Conservation (phyloP, 1,140 invertebrate species). For the Lordiphosa clarofinis region DNA sequence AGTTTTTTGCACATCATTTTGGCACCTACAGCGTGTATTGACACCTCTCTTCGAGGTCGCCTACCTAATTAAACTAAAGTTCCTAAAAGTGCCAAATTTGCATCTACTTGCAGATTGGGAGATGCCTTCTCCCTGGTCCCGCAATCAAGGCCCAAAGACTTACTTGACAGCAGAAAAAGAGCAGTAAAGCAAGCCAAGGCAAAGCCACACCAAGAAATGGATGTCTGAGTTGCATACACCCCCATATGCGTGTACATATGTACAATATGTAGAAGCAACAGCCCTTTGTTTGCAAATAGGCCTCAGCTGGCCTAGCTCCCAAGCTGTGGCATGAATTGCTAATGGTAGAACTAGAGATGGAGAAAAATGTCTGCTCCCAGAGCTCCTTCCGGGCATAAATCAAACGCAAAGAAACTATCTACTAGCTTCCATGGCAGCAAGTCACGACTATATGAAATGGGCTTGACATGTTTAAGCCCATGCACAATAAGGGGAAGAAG, state of each 20-base stretch:
- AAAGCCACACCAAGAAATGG: not conserved
- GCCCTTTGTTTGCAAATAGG: constrained; percentile 33
- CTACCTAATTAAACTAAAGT: too few relatives aligned
- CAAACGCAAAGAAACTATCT: constrained; percentile 9
- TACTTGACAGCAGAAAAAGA: too few relatives aligned
- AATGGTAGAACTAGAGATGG: not conserved
- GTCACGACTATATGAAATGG: constrained; percentile 32
- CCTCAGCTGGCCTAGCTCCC: constrained; percentile 10
- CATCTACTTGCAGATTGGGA: too few relatives aligned
- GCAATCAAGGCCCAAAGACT: too few relatives aligned
- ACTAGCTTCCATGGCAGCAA: constrained; percentile 18
- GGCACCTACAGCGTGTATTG: too few relatives aligned
- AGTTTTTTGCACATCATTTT: too few relatives aligned
- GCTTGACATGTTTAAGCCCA: constrained; percentile 32
- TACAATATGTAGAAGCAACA: constrained; percentile 29
- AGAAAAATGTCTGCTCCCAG: constrained; percentile 1
- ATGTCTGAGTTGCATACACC: constrained; percentile 5
- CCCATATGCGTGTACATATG: too few relatives aligned
- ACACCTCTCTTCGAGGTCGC: too few relatives aligned
- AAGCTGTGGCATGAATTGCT: constrained; percentile 9
- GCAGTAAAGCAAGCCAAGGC: too few relatives aligned
- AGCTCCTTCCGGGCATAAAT: not conserved
- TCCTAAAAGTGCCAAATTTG: too few relatives aligned
- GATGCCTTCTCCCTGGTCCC: too few relatives aligned
- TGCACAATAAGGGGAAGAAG: constrained; percentile 9